phyloP scores from a whole-genome alignment of 2,113 vertebrate genomes.

The Nannobrachium achirus region DNA sequence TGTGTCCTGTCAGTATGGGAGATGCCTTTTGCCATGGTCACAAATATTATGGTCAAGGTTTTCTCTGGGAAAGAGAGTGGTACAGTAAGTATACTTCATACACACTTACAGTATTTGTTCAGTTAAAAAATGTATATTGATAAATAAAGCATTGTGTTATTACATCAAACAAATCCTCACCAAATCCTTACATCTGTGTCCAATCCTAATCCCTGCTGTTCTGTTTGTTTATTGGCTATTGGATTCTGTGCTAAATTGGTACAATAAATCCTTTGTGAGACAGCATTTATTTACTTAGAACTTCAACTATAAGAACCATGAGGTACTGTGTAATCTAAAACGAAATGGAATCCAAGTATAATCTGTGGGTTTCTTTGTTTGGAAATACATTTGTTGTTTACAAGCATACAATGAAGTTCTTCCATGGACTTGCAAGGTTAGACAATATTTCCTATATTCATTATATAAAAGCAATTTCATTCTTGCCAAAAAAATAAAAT shows the following conservation, averaged over 20 bases:
- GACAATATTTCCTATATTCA: slow-evolving; percentile 30
- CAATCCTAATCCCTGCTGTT: slow-evolving; percentile 55
- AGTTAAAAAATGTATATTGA: slow-evolving; percentile 65
- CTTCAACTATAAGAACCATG: slow-evolving; percentile 28
- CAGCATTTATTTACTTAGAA: slow-evolving; percentile 57
- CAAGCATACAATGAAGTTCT: slow-evolving; percentile 25
- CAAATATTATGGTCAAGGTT: slow-evolving; percentile 46
- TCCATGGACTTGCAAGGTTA: slow-evolving; percentile 11
- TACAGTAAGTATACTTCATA: slow-evolving; percentile 37
- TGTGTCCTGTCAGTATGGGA: slow-evolving; percentile 38
- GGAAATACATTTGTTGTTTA: slow-evolving; percentile 25
- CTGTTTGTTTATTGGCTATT: slow-evolving; percentile 68
- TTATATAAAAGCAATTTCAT: slow-evolving; percentile 38
- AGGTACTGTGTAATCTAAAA: slow-evolving; percentile 34
- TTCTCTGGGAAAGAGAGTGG: slow-evolving; percentile 36
- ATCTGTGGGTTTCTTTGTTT: slow-evolving; percentile 20
- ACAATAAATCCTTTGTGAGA: slow-evolving; percentile 71
- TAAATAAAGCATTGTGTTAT: slow-evolving; percentile 62
- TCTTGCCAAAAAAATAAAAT: too few species aligned
- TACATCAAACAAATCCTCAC: slow-evolving; percentile 71
- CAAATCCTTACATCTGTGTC: slow-evolving; percentile 72
- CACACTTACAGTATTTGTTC: slow-evolving; percentile 28
- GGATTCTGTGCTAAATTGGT: slow-evolving; percentile 71
- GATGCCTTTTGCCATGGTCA: slow-evolving; percentile 42
- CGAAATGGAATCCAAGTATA: slow-evolving; percentile 13